Conservation (phyloP, 37 sponge, comb jelly and placozoan species). For the Diacarnus erythraeanus region DNA sequence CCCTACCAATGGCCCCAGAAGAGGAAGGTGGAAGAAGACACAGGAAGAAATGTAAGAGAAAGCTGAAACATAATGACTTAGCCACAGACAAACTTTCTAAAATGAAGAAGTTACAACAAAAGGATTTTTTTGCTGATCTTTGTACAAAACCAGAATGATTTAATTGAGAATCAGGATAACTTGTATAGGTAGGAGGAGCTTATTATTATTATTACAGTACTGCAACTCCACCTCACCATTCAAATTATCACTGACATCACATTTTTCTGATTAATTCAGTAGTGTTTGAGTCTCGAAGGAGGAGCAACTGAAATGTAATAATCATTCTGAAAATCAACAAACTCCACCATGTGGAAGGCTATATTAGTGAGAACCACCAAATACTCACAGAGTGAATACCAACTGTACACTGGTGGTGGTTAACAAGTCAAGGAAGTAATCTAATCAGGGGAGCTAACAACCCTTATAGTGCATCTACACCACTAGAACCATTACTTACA, state of each 20-base stretch:
- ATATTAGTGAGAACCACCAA: conserved; percentile 60
- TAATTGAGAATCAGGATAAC: no score
- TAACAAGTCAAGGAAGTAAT: neutral
- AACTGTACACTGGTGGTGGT: conserved; percentile 56
- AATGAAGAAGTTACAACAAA: neutral
- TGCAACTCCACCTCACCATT: neutral
- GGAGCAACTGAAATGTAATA: conserved; percentile 47
- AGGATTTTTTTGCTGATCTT: conserved; percentile 84
- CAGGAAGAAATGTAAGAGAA: conserved; percentile 37
- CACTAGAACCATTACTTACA: no score
- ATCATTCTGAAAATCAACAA: conserved; percentile 25
- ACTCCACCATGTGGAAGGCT: conserved; percentile 47
- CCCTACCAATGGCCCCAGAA: neutral
- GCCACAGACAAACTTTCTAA: conserved; percentile 4
- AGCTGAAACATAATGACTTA: conserved; percentile 17
- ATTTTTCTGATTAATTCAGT: neutral
- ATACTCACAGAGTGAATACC: conserved; percentile 51
- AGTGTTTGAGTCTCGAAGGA: conserved; percentile 21
- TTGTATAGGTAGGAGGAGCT: no score
- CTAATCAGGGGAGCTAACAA: no score
- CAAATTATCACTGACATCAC: neutral
- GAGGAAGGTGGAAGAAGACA: conserved; percentile 3
- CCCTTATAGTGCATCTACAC: no score
- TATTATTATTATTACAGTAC: no score
- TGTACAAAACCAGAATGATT: conserved; percentile 5